Percentiles rank a stretch among this genome's conserved stretches.
These are phyloP conservation scores for Paratrypauchen microcephalus DNA, from an alignment of 2,797 vertebrate species.

Conservation along the genomic window DNA sequence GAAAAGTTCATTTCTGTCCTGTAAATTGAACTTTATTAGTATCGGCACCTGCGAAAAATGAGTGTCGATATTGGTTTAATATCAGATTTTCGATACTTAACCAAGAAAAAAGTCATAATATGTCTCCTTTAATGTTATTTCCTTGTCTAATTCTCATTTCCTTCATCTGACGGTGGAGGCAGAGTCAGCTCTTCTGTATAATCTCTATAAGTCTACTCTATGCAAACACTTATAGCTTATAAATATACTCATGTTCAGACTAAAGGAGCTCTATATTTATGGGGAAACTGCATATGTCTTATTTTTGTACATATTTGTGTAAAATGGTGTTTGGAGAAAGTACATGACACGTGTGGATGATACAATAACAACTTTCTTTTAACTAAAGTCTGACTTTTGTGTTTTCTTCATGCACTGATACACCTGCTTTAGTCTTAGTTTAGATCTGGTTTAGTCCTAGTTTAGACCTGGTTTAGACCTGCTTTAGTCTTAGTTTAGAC, in stretches of 20 bases:
- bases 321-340: conserved; percentile 53
- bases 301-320: conserved; percentile 81
- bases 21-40: too few species aligned
- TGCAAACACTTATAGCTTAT: conserved; percentile 79
- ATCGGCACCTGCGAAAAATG: too few species aligned
- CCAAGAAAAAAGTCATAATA: not conserved
- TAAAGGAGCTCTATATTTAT: conserved; percentile 94
- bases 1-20: too few species aligned
- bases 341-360: conserved; percentile 51
- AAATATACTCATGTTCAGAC: conserved; percentile 71
- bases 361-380: conserved; percentile 44
- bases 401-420: not conserved
- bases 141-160: not conserved
- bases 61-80: too few species aligned
- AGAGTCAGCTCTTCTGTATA: conserved; percentile 26
- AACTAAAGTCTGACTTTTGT: conserved; percentile 13
- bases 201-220: conserved; percentile 63
- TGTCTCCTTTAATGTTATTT: not conserved
- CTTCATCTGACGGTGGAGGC: conserved; percentile 52
- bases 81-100: too few species aligned
- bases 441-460: not conserved
- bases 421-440: not conserved
- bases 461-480: not conserved
- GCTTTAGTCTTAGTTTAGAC: not conserved
- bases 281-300: conserved; percentile 77